These are phyloP conservation scores for Pan troglodytes DNA, from an alignment of 2,113 vertebrate species.

Conservation along the genomic window NHGRI_mPanTro3-v2.1_pri NC_086015.1:66867001-66867500, in stretches of 20 bases:
- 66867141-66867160: not conserved
- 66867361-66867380: conserved; percentile 29
- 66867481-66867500: conserved; percentile 81
- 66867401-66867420: conserved; percentile 65
- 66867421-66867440: conserved; percentile 74
- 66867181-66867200: conserved; percentile 53
- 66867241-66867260: conserved; percentile 25
- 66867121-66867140: conserved; percentile 91
- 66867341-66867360: conserved; percentile 57
- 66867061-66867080: conserved; percentile 89
- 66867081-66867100: conserved; percentile 92
- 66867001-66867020: conserved; percentile 88
- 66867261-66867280: conserved; percentile 57
- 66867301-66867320: conserved; percentile 48
- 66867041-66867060: conserved; percentile 86
- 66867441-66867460: conserved; percentile 82
- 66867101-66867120: conserved; percentile 96
- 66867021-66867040: conserved; percentile 89
- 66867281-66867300: conserved; percentile 50
- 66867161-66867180: conserved; percentile 42
- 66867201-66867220: conserved; percentile 48
- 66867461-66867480: conserved; percentile 80
- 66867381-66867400: conserved; percentile 49
- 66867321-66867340: conserved; percentile 53
- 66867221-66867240: conserved; percentile 18